Evolutionary conservation across 2,113 vertebrate species (phyloP).

Genomic region (Mionectes macconnelli): DNA sequence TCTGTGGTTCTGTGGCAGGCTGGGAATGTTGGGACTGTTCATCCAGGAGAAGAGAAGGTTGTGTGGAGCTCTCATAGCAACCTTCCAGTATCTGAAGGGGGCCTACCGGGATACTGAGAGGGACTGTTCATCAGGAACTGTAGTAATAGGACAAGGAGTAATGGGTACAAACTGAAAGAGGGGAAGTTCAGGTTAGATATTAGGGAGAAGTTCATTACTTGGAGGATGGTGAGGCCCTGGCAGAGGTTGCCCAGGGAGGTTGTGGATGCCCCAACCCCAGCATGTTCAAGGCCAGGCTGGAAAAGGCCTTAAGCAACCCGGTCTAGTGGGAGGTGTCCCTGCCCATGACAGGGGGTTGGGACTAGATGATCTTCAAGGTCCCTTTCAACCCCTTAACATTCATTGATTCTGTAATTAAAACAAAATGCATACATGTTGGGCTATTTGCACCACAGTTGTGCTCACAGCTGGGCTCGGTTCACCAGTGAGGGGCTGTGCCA

Average conservation of each 20-base stretch:
- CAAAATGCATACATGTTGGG: not conserved
- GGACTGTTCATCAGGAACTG: not conserved
- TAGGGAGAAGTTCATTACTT: not conserved
- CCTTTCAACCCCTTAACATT: not conserved
- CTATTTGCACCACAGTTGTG: rapidly evolving
- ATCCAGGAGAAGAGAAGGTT: not conserved
- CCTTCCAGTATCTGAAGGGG: not conserved
- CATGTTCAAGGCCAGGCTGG: not conserved
- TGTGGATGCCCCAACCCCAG: not conserved
- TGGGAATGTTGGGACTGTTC: not conserved
- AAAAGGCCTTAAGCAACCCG: not conserved
- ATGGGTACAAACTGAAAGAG: not conserved
- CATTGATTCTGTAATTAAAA: not conserved
- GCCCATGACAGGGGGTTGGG: not conserved
- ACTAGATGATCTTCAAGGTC: not conserved
- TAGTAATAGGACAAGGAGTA: not conserved
- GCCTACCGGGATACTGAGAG: not conserved
- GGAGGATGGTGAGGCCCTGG: not conserved
- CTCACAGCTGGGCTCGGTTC: not conserved
- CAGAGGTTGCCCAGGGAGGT: not conserved
- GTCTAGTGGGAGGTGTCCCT: not conserved
- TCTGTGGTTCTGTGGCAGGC: not conserved
- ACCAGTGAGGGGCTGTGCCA: not conserved
- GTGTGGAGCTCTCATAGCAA: not conserved
- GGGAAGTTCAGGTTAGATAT: not conserved